These are phyloP conservation scores for Nilaparvata lugens DNA, from an alignment of 1,140 invertebrate species.

Conservation along the genomic window DNA sequence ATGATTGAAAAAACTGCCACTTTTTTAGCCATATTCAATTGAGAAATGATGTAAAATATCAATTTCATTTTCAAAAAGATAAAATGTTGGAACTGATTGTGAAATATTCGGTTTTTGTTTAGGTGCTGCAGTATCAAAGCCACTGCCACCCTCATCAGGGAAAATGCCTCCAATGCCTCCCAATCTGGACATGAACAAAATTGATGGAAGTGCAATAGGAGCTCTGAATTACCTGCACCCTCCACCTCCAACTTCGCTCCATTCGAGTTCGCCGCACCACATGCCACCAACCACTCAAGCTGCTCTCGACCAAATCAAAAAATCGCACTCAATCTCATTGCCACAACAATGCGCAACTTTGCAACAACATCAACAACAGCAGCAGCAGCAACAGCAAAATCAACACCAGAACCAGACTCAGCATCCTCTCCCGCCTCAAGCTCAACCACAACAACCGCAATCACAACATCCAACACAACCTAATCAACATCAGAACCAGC, in stretches of 20 bases:
- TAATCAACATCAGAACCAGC: conserved; percentile 26
- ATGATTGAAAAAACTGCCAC: no score
- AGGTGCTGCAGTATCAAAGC: conserved; percentile 22
- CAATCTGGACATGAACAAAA: conserved; percentile 11
- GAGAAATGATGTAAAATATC: no score
- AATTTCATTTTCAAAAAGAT: no score
- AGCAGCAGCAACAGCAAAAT: conserved; percentile 44
- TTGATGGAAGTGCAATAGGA: conserved; percentile 3
- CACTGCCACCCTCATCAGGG: conserved; percentile 33
- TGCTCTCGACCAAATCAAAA: conserved; percentile 19
- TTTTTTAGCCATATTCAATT: no score
- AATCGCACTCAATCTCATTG: conserved; percentile 12
- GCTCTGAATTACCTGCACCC: conserved; percentile 35
- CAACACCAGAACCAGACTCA: not conserved
- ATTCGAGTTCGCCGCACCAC: conserved; percentile 51
- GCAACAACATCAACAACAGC: conserved; percentile 38
- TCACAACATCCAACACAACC: conserved; percentile 48
- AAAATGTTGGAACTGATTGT: no score
- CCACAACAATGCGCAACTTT: conserved; percentile 11
- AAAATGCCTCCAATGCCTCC: conserved; percentile 15
- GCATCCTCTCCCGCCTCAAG: not conserved
- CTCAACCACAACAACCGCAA: conserved; percentile 28
- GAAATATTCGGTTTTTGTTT: not conserved
- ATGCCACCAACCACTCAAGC: conserved; percentile 33
- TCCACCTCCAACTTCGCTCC: conserved; percentile 43